Base-by-base conservation (phyloP, 1,140 invertebrate genomes). In the Apolygus lucorum region DNA sequence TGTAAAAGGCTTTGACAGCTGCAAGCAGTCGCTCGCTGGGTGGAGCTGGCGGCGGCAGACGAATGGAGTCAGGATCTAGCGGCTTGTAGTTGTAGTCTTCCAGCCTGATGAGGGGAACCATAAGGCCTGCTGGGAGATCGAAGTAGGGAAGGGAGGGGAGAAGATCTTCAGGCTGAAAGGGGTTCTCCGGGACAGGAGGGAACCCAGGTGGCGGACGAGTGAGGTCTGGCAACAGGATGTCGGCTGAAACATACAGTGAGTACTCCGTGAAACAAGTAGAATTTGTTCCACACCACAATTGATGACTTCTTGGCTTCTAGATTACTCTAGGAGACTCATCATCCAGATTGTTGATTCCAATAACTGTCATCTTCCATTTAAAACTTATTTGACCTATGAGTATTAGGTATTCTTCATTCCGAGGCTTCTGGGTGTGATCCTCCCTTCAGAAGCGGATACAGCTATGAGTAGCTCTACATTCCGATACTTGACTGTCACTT, bases 1-100 rank as follows among this genome's bases (percentile, higher is more conserved):
- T 88, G 78, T 98, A 98, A 81, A 98, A 99, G 1, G 93, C 92
- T 78, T 98, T 95, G 0, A 99, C 89, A 54, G 96, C 95, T 54
- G 90, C 89, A 24, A 98, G 79, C 25, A 98, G 81, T 65, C 94
- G 82, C 64, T 98, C 96, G 77, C 87, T 96, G 14, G 95, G 95
- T 26, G 95, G 93, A 71, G 91, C 90, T 14, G 96, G 95, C 22
- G 95, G 90, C 54, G 96, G 96, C 63, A 98, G 81, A 52, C 94
- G 85, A 72, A 98, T 95, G 22, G 88, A 86, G 69, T 90, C 88
- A 0, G 96, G 91, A 81, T 98, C 92, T 63, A 99, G 78, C 0
- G 94, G 85, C 76, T 88, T 90, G 79, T 98, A 98, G 66, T 89
- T 88, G 75, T 86, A 88, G 74, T 98, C 95, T 79, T 97, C 94